Evolutionary conservation across 2,113 vertebrate genomes (phyloP).

Genomic region (Myocastor coypus): DNA sequence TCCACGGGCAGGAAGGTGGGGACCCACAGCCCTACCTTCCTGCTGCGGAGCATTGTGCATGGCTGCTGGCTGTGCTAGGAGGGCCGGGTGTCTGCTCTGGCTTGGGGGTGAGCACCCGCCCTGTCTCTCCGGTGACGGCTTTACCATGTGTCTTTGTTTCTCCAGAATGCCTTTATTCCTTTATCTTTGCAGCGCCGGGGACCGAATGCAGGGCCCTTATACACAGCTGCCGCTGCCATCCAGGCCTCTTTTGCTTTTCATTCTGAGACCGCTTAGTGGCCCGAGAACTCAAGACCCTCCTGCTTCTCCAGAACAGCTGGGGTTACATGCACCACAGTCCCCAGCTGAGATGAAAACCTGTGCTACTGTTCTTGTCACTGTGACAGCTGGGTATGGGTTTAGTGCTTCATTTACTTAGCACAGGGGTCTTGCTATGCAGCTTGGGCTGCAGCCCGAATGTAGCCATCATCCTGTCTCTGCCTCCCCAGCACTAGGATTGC

Average conservation of each 20-base stretch:
- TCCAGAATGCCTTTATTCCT: background rate
- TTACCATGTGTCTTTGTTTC: background rate
- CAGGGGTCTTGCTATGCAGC: too few species aligned
- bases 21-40: background rate
- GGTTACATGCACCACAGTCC: background rate
- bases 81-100: too few species aligned
- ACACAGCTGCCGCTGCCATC: background rate
- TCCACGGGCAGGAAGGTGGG: too few species aligned
- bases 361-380: background rate
- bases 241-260: background rate
- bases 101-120: background rate
- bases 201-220: background rate
- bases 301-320: background rate
- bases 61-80: background rate
- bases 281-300: background rate
- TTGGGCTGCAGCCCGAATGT: too few species aligned
- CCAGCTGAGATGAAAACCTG: rapidly evolving
- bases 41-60: background rate
- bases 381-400: background rate
- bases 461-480: too few species aligned
- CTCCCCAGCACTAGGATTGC: too few species aligned
- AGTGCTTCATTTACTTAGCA: too few species aligned
- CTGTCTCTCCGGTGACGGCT: background rate
- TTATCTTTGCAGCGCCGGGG: background rate
- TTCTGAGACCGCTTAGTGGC: background rate